Evolutionary conservation across 2,113 vertebrate genomes (phyloP).

Genomic region (Colinus virginianus): DNA sequence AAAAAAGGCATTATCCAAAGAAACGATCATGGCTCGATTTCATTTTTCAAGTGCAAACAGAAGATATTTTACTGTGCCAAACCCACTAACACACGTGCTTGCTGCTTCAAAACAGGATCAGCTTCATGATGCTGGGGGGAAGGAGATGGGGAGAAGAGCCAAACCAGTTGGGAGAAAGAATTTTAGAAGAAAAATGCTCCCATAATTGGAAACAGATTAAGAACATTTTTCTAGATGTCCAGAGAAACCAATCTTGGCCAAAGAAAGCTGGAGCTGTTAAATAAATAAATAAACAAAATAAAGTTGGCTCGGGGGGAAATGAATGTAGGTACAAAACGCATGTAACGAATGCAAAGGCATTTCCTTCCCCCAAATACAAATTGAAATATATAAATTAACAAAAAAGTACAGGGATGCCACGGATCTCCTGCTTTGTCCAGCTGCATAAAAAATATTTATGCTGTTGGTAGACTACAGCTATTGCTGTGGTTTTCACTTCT

Average conservation of each 20-base stretch:
- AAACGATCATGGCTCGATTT: slow-evolving; percentile 17
- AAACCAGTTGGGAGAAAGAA: slow-evolving; percentile 1
- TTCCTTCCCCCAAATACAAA: neutral
- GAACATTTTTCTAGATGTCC: slow-evolving; percentile 34
- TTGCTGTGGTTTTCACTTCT: neutral
- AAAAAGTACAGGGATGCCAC: neutral
- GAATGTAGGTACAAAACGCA: neutral
- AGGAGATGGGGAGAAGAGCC: neutral
- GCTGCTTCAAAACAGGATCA: neutral
- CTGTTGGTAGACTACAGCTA: neutral
- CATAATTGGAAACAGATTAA: slow-evolving; percentile 21
- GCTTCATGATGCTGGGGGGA: neutral
- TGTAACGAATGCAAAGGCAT: neutral
- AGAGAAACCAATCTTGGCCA: neutral
- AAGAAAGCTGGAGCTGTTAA: neutral
- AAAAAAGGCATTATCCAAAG: neutral
- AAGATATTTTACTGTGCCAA: slow-evolving; percentile 2
- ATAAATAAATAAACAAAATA: neutral
- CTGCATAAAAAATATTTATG: neutral
- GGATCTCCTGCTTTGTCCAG: neutral
- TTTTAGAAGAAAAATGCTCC: slow-evolving; percentile 15
- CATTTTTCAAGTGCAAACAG: slow-evolving; percentile 34
- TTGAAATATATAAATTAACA: neutral
- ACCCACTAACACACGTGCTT: neutral
- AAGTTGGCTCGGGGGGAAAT: neutral